Percentiles rank a stretch among this genome's conserved stretches.
phyloP scores from a whole-genome alignment of 1,140 invertebrate species.

The Heliconius nattereri region DNA sequence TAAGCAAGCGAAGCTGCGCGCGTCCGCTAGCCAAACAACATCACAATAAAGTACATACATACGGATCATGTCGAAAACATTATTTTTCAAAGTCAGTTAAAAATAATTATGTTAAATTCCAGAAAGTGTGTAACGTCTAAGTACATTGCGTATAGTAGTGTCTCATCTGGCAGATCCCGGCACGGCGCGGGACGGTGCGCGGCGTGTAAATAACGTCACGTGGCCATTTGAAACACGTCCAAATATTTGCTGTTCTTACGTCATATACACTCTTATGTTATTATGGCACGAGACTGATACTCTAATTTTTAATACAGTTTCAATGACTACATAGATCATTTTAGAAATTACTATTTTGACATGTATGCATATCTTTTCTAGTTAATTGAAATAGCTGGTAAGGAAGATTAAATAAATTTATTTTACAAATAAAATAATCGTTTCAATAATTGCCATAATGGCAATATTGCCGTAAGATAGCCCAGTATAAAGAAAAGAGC shows the following conservation, averaged over 20 bases:
- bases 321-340: background rate
- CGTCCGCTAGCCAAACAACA: too few relatives aligned
- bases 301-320: background rate
- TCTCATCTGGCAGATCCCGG: background rate
- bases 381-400: too few relatives aligned
- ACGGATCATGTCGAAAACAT: too few relatives aligned
- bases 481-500: too few relatives aligned
- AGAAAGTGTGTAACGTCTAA: background rate
- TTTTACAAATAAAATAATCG: too few relatives aligned
- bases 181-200: background rate
- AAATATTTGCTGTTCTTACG: slow-evolving; percentile 27
- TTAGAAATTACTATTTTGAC: background rate
- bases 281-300: background rate
- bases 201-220: slow-evolving; percentile 26
- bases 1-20: too few relatives aligned
- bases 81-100: too few relatives aligned
- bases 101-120: background rate
- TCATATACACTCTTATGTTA: slow-evolving; percentile 1
- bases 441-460: too few relatives aligned
- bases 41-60: too few relatives aligned
- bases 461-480: too few relatives aligned
- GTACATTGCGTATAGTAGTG: background rate
- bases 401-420: too few relatives aligned
- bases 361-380: background rate
- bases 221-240: slow-evolving; percentile 18